Base-by-base conservation (phyloP, 2,113 vertebrate species). In the Thinocorus orbignyianus region DNA sequence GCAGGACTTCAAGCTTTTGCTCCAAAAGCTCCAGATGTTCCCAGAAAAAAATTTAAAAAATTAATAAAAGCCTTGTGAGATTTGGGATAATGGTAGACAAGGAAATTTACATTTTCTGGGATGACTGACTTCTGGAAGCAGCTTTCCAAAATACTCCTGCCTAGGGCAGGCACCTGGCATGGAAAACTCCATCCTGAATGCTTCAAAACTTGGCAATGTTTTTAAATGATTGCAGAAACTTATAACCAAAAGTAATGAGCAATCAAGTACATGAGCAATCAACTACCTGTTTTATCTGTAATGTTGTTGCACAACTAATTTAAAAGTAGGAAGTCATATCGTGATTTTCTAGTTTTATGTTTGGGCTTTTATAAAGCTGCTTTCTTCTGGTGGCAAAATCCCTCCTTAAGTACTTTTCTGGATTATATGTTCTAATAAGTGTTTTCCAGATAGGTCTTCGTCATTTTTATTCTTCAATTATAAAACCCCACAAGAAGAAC, bases 181-280 rank as follows among this genome's bases (percentile, higher is more conserved):
- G 54, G 77, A 89, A 86, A 94, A 79, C 81, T 92, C 86, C 61
- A 39, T 74, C 44, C 25, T 52, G 70, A 92, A 62, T 57, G 35
- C 42, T 94, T 95, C 65, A 74, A 52, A 88, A 69, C 70, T 85
- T 92, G 77, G 93, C 89, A 76, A 12, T 28, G 26, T 42, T 86
- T 94, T 78, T 37, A 39, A 68, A 41, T 28, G 28, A 85, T 13
- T 89, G 83, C 94, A 91, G 91, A 92, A 90, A 88, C 37, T 72
- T 64, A 20, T 11, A 76, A 90, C 6, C 19, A 78, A 86, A 90
- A 78, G 44, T 81, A 88, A 69, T 61, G 61, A 95, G 69, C 42
- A 84, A 48, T 81, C 52, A 72, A 57, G 46, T 81, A 39, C 33
- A 22, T 8, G 39, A 91, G 62, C 58, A 70, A 61, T 61, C 35